Evolutionary conservation across 2,888 invertebrate species (phyloP), one percentile per base, ranked within the genome.

Genomic region (Heteropelma amictum): DNA sequence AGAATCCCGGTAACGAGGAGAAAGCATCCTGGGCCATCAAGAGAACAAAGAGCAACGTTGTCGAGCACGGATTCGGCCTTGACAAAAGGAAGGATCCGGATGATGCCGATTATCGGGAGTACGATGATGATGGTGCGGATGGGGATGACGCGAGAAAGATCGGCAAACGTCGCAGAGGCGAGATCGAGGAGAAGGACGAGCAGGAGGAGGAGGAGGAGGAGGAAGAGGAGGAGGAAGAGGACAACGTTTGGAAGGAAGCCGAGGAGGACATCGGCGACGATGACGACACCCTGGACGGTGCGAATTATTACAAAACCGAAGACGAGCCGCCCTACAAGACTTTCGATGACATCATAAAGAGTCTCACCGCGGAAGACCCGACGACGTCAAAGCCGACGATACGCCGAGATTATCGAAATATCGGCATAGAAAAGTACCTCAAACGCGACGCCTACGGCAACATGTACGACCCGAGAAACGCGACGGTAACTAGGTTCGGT

Each of bases 311-410:
- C 60, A 81, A 80, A 42, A 78, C 58, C 54, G 81, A 83, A 12
- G 71, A 78, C 28, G 79, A 83, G 61, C 71, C 85, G 0, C 81
- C 84, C 2, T 65, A 86, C 65, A 84, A 81, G 68, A 86, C 84
- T 1, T 88, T 83, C 78, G 88, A 89, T 49, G 88, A 88, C n/a
- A 87, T 89, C 33, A 88, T 89, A 60, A 81, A 84, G 35, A 81
- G 84, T 21, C 77, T 88, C 28, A 88, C 86, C 19, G 81, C 82
- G 10, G 79, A 82, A 19, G 81, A 82, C 8, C 79, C 82, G 3
- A 81, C 82, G 3, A 84, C 84, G 4, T 63, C 78, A 1, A 80
- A 77, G 21, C 72, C 79, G 8, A 45, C 51, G 12, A 45, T 68
- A 12, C 77, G 78, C 5, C 76, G 79, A 0, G 78, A 76, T 47